Evolutionary conservation across 1,140 invertebrate species (phyloP), one percentile per base, ranked within the genome.

Genomic region (Ceratosolen fusciceps): DNA sequence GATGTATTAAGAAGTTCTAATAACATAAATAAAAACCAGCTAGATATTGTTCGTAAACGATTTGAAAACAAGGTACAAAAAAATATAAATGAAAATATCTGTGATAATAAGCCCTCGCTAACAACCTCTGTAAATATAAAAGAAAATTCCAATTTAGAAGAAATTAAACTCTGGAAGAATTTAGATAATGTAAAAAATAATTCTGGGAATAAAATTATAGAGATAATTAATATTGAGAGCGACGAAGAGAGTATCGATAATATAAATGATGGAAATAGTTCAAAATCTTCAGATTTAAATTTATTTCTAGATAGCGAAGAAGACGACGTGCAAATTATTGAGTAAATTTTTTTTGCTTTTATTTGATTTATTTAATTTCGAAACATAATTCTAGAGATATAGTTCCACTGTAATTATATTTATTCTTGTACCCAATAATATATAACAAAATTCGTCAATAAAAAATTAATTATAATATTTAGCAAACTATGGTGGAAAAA

Each of bases 401-500:
- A 19, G 2, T 52, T 52, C 49, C 10, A 52, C 21, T 8, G 10
- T 43, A n/a, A n/a, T n/a, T n/a, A n/a, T n/a, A n/a, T n/a, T n/a
- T n/a, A n/a, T 43, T 43, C 39, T 43, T 43, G 39, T n/a, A n/a
- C 39, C 39, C 5, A 7, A 43, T 43, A 43, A 43, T 43, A 43
- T 43, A n/a, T n/a, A n/a, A n/a, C n/a, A 43, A 43, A 43, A 43
- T 43, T 43, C 39, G 39, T 43, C 39, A 43, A 5, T 43, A 7
- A 16, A 16, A 52, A 3, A 52, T 47, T 52, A 52, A 52, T 16
- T 14, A 52, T 3, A 52, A 8, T 52, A 19, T 52, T 16, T 43
- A 77, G 74, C 19, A n/a, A 56, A 39, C 24, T 24, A 2, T 77
- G 74, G 74, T 77, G 74, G 74, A 14, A 37, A 70, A 0, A 16